Evolutionary conservation across 2,888 invertebrate genomes (phyloP).

Genomic region (Lepidocyrtoides sp.): DNA sequence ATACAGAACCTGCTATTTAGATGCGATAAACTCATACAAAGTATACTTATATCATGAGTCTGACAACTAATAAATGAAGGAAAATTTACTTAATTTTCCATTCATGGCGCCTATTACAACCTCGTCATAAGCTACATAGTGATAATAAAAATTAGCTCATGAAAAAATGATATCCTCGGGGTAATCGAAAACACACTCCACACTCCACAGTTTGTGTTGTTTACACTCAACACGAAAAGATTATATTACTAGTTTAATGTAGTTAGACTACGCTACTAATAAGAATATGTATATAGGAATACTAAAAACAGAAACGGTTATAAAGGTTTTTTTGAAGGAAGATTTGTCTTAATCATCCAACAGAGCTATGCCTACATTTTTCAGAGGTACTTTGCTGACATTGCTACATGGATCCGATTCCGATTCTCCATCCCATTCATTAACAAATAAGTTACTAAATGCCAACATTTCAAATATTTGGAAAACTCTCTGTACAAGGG

Average conservation of each 20-base stretch:
- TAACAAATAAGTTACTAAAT: conserved; percentile 64
- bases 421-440: conserved; percentile 75
- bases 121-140: background rate
- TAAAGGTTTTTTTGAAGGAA: background rate
- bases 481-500: background rate
- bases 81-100: background rate
- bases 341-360: background rate
- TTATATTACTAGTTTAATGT: too few species aligned
- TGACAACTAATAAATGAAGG: too few species aligned
- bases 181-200: background rate
- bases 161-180: background rate
- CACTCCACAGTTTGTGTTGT: background rate
- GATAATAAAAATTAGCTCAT: background rate
- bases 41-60: too few species aligned
- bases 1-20: background rate
- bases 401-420: conserved; percentile 60
- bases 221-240: background rate
- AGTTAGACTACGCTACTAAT: too few species aligned
- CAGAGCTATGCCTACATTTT: conserved; percentile 20
- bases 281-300: too few species aligned
- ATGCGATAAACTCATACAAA: too few species aligned
- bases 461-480: conserved; percentile 55
- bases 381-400: conserved; percentile 50
- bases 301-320: conserved; percentile 31
- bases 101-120: background rate